Percentiles rank a stretch among this genome's conserved stretches.
These are phyloP conservation scores for Drosophila macrospina DNA, from an alignment of 2,888 invertebrate species.

Conservation along the genomic window DNA sequence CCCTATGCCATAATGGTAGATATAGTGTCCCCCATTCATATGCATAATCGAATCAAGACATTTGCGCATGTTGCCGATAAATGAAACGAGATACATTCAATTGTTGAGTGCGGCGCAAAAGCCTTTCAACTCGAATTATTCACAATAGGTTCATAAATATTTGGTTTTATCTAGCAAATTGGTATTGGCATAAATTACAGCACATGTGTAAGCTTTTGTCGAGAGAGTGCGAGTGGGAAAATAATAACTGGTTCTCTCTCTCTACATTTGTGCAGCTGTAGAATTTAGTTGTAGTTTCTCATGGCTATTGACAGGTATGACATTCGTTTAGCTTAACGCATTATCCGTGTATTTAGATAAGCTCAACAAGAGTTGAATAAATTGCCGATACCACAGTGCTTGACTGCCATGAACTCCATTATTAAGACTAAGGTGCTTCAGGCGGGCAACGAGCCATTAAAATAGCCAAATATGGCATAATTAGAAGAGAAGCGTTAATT, in stretches of 20 bases:
- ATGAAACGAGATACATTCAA: conserved; percentile 34
- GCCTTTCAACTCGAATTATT: conserved; percentile 58
- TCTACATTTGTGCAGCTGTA: conserved; percentile 6
- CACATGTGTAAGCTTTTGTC: conserved; percentile 12
- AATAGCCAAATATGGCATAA: conserved; percentile 56
- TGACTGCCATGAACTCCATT: conserved; percentile 34
- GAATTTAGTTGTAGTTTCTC: conserved; percentile 5
- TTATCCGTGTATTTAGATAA: neutral
- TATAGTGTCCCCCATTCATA: conserved; percentile 41
- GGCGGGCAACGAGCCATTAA: conserved; percentile 37
- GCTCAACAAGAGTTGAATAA: conserved; percentile 13
- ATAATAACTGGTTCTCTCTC: conserved; percentile 1
- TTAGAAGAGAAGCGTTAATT: conserved; percentile 61
- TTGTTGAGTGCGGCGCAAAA: conserved; percentile 26
- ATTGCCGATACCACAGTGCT: conserved; percentile 17
- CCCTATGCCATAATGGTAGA: conserved; percentile 29
- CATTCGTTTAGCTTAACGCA: conserved; percentile 20
- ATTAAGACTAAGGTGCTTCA: conserved; percentile 9
- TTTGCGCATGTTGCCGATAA: conserved; percentile 24
- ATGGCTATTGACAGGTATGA: conserved; percentile 16
- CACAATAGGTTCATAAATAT: conserved; percentile 64
- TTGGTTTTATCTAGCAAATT: conserved; percentile 49
- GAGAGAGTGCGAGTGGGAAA: conserved; percentile 1
- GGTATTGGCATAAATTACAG: conserved; percentile 40
- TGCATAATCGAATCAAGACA: conserved; percentile 52